Base-by-base conservation (phyloP, 2,888 invertebrate genomes). In the Eremobia ochroleuca region DNA sequence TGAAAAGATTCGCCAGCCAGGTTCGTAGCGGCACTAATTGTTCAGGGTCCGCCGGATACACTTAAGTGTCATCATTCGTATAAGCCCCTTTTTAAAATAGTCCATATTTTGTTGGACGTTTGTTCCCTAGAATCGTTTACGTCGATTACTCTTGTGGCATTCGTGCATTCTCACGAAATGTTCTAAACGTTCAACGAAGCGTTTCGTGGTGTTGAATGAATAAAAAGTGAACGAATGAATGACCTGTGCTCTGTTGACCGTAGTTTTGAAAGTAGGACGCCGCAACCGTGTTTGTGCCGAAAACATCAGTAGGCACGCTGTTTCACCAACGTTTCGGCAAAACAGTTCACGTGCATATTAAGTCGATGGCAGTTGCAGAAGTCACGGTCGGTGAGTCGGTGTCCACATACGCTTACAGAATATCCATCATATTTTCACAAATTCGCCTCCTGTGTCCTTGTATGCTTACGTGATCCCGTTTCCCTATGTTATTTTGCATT, bases 231-330 rank as follows among this genome's bases (percentile, higher is more conserved):
- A 88, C 90, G 89, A 90, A 92, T 91, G 91, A 91, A 89, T 90
- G 93, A 91, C 91, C 91, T 91, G 92, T 93, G 92, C 87, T 85
- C 88, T 80, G 89, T 78, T 92, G 92, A 92, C 92, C 93, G 93
- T 92, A 88, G 91, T 89, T 92, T 90, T 86, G 91, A 93, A 95
- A 94, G 92, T 95, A 91, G 94, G 93, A 91, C 94, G 92, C 90
- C 88, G 85, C 77, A 89, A 81, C 89, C 90, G 85, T 85, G 80
- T 83, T 86, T 88, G 83, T 86, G 78, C 73, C 76, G 61, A 71
- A 89, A 84, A 88, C 85, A 77, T 79, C 73, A 83, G 78, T 70
- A 81, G 11, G 73, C 61, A 71, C 61, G 66, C 77, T 67, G 77
- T 84, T 83, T 82, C 74, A 76, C 69, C 71, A 81, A 75, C 70